phyloP scores from a whole-genome alignment of 2,888 invertebrate genomes.

The Melikaiella ostensackeni region DNA sequence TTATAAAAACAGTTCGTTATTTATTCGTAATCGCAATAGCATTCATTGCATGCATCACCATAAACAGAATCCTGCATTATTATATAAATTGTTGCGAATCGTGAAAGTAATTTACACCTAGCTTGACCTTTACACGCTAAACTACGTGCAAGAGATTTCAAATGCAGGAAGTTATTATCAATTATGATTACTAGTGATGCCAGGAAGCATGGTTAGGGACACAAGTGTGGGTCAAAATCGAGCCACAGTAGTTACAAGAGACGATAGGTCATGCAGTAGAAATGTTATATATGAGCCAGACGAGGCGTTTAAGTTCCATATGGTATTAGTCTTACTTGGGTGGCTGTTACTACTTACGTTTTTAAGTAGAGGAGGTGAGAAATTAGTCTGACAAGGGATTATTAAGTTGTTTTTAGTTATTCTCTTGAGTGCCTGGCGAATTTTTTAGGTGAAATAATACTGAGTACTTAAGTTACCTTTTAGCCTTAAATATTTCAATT shows the following conservation, averaged over 20 bases:
- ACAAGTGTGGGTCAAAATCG: background rate
- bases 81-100: slow-evolving; percentile 24
- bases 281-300: background rate
- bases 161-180: slow-evolving; percentile 34
- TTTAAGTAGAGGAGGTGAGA: background rate
- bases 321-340: background rate
- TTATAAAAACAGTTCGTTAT: background rate
- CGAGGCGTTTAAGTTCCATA: too few relatives aligned
- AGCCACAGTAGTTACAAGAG: background rate
- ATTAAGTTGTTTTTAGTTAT: too few relatives aligned
- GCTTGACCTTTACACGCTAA: slow-evolving; percentile 22
- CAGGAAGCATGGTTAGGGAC: background rate
- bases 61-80: slow-evolving; percentile 21
- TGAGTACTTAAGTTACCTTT: too few relatives aligned
- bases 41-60: background rate
- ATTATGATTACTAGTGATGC: slow-evolving; percentile 8
- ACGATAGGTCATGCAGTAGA: background rate
- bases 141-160: slow-evolving; percentile 21
- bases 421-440: too few relatives aligned
- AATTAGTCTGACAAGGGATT: background rate
- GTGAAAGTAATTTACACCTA: slow-evolving; percentile 36
- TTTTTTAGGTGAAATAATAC: too few relatives aligned
- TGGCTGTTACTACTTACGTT: background rate
- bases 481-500: too few relatives aligned
- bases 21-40: slow-evolving; percentile 1